Base-by-base conservation (phyloP, 2,888 invertebrate species). In the Lasioglossum zephyrum region DNA sequence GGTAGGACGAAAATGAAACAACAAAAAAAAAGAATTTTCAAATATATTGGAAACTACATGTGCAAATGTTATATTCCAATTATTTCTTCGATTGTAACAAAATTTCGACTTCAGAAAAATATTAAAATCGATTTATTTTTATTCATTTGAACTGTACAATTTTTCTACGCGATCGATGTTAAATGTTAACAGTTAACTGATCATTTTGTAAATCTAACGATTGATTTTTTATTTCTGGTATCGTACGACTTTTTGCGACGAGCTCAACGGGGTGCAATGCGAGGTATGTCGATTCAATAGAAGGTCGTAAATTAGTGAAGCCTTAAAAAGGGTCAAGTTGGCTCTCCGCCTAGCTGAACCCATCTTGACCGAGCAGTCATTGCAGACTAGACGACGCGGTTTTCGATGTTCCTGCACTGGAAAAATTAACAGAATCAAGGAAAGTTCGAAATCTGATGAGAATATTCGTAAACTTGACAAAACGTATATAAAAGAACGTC, bases 221-320 rank as follows among this genome's bases (percentile, higher is more conserved):
- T 26, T 26, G 60, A 60, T 26, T 31, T 63, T 31, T 63, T 31
- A 5, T 63, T 63, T 31, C 60, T 2, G 5, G 26, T 63, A 63
- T 63, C 60, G 26, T 9, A 63, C 31, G 13, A 31, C 22, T 31
- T 63, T 31, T 31, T 31, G 31, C 60, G 13, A 31, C 60, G 26
- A 31, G 26, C 16, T 63, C 31, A 63, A 26, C 60, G 5, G 11
- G 13, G n/a, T 60, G 60, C 13, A 60, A 26, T 13, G 26, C 60
- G 60, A 26, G 26, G 60, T 13, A 63, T 63, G 13, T 31, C 60
- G 26, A 63, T 63, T 63, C n/a, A 63, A 31, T 63, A 31, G 26
- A 63, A 63, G 16, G 60, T 63, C 69, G 69, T 69, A 31, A 69
- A 69, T 69, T 69, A 69, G 60, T 31, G 31, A 63, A 63, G 31